These are phyloP conservation scores for Anoura caudifer DNA, from an alignment of 2,113 vertebrate genomes.

Conservation along the genomic window DNA sequence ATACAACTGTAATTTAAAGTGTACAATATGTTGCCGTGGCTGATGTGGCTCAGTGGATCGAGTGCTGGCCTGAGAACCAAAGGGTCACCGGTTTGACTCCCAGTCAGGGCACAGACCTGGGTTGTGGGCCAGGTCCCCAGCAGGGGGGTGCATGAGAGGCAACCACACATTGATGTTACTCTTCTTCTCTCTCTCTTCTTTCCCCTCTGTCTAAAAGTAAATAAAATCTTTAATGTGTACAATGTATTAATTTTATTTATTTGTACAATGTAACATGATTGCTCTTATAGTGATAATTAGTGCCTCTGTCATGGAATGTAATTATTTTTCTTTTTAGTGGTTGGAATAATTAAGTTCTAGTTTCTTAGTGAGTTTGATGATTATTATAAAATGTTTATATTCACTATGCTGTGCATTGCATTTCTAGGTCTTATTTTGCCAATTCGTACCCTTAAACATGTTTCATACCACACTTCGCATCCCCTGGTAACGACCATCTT, in stretches of 20 bases:
- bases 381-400: too few species aligned
- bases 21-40: not conserved
- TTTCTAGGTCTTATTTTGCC: not conserved
- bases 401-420: not conserved
- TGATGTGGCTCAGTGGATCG: too few species aligned
- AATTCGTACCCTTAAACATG: not conserved
- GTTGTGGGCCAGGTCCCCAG: too few species aligned
- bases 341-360: not conserved
- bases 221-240: not conserved
- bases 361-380: too few species aligned
- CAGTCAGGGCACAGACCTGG: too few species aligned
- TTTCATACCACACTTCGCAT: not conserved
- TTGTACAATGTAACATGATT: not conserved
- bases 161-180: too few species aligned
- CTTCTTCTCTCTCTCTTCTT: too few species aligned
- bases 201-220: too few species aligned
- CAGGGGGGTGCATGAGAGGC: too few species aligned
- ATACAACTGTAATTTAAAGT: not conserved
- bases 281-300: not conserved
- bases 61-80: too few species aligned
- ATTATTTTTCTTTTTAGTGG: not conserved
- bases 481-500: not conserved
- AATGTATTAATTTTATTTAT: not conserved
- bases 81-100: too few species aligned
- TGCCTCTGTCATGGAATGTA: not conserved